Percentiles rank a stretch among this genome's conserved stretches.
phyloP scores from a whole-genome alignment of 2,797 vertebrate species.

The Paratrypauchen microcephalus region DNA sequence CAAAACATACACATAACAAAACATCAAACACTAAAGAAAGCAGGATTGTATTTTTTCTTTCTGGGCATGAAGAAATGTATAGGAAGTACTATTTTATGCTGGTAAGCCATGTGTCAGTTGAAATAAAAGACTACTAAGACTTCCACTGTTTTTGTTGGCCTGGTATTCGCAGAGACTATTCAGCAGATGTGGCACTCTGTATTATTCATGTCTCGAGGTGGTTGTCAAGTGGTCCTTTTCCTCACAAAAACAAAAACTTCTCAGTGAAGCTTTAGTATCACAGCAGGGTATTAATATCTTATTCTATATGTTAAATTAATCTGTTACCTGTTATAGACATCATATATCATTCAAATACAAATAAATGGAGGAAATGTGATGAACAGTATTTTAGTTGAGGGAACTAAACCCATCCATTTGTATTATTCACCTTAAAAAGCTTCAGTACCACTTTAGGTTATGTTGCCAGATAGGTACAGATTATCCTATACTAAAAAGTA shows the following conservation, averaged over 20 bases:
- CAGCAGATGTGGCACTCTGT: slow-evolving; percentile 8
- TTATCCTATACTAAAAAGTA: too few relatives aligned
- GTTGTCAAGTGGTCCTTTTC: background rate
- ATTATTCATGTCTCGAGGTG: slow-evolving; percentile 6
- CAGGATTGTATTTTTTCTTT: background rate
- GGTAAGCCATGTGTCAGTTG: slow-evolving; percentile 1
- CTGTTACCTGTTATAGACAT: background rate
- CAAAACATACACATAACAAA: too few relatives aligned
- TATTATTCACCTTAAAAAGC: too few relatives aligned
- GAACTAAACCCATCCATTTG: too few relatives aligned
- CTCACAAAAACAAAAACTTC: background rate
- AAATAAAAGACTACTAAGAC: background rate
- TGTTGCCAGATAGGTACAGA: too few relatives aligned
- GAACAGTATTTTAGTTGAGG: too few relatives aligned
- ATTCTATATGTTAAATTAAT: background rate
- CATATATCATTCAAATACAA: too few relatives aligned
- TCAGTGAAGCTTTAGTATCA: background rate
- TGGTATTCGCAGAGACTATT: slow-evolving; percentile 2
- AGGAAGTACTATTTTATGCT: background rate
- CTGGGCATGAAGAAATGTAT: background rate
- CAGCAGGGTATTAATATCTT: background rate
- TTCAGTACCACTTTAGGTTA: too few relatives aligned
- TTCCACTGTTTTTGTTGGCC: slow-evolving; percentile 4
- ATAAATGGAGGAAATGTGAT: too few relatives aligned
- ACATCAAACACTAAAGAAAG: background rate